These are phyloP conservation scores for Globicephala melas DNA, from an alignment of 2,113 vertebrate species.

Conservation along the genomic window DNA sequence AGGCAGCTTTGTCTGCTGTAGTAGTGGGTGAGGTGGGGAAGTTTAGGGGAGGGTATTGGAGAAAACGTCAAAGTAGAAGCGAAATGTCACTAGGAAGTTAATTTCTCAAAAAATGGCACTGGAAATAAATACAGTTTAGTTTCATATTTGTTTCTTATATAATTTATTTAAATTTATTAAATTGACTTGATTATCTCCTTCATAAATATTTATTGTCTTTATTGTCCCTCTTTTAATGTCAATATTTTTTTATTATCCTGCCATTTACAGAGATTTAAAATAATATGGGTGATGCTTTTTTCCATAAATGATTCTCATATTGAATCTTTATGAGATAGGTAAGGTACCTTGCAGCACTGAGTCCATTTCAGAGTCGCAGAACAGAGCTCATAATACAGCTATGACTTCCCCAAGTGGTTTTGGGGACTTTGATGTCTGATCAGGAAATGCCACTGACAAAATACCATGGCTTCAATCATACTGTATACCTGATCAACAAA, in stretches of 20 bases:
- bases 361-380: not conserved
- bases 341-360: not conserved
- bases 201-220: not conserved
- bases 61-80: not conserved
- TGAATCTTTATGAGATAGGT: not conserved
- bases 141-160: not conserved
- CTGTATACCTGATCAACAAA: not conserved
- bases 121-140: not conserved
- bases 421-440: not conserved
- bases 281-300: not conserved
- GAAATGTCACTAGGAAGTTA: not conserved
- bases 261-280: not conserved
- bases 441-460: not conserved
- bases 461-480: not conserved
- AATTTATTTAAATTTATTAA: not conserved
- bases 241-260: not conserved
- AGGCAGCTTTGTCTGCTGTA: not conserved
- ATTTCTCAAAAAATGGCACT: not conserved
- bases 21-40: fast-evolving
- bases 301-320: not conserved
- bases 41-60: not conserved
- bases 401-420: not conserved
- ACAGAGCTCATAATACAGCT: not conserved
- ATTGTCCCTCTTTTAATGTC: not conserved
- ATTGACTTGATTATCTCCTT: not conserved